phyloP scores from a whole-genome alignment of 1,140 invertebrate species.

The Cydia amplana region DNA sequence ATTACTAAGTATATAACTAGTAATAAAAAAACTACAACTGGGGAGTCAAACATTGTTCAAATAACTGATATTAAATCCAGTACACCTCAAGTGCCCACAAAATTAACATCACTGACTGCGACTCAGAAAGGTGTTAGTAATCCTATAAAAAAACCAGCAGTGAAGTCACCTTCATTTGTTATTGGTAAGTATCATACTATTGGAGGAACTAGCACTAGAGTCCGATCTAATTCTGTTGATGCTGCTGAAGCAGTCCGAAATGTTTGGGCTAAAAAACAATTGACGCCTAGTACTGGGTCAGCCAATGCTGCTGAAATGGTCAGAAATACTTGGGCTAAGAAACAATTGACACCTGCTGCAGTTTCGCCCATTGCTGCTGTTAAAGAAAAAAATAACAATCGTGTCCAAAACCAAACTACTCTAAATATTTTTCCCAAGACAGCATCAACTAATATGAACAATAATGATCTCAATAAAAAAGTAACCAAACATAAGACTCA shows the following conservation, averaged over 20 bases:
- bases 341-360: slow-evolving; percentile 1
- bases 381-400: slow-evolving; percentile 70
- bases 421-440: not conserved
- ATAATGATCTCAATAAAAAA: slow-evolving; percentile 43
- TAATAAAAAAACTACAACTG: slow-evolving; percentile 48
- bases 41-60: slow-evolving; percentile 50
- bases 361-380: slow-evolving; percentile 51
- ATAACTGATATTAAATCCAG: slow-evolving; percentile 46
- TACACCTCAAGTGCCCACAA: slow-evolving; percentile 43
- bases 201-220: slow-evolving; percentile 37
- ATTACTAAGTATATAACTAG: slow-evolving; percentile 65
- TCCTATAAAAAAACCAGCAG: slow-evolving; percentile 38
- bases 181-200: slow-evolving; percentile 44
- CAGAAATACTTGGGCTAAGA: slow-evolving; percentile 79
- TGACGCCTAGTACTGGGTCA: slow-evolving; percentile 32
- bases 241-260: slow-evolving; percentile 73
- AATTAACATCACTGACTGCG: too few species aligned
- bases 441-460: slow-evolving; percentile 21
- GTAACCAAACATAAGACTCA: slow-evolving; percentile 56
- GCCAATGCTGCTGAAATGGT: slow-evolving; percentile 63
- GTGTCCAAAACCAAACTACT: not conserved
- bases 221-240: slow-evolving; percentile 45
- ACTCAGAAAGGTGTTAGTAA: slow-evolving; percentile 57
- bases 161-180: slow-evolving; percentile 34
- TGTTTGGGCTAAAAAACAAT: slow-evolving; percentile 74